These are phyloP conservation scores for Poeciliopsis prolifica DNA, from an alignment of 2,113 vertebrate species.

Conservation along the genomic window DNA sequence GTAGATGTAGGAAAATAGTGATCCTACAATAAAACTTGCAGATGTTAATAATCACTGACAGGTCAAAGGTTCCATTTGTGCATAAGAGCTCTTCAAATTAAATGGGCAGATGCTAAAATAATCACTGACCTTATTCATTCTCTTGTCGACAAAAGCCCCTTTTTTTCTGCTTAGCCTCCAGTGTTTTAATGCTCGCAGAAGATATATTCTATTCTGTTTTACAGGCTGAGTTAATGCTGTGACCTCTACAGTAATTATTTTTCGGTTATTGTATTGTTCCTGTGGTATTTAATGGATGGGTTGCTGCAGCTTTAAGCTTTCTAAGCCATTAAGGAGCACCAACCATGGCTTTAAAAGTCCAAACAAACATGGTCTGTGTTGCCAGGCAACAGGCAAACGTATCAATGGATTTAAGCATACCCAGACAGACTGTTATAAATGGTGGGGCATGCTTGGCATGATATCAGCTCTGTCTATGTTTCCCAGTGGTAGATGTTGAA, in stretches of 20 bases:
- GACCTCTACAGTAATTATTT: constrained; percentile 16
- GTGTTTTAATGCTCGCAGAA: constrained; percentile 12
- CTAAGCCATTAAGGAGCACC: constrained; percentile 41
- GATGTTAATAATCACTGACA: neutral
- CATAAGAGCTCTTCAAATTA: constrained; percentile 7
- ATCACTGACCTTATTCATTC: neutral
- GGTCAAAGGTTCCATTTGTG: constrained; percentile 8
- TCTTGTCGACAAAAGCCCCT: constrained; percentile 3
- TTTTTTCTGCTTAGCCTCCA: neutral
- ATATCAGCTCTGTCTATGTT: constrained; percentile 55
- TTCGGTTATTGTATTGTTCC: constrained; percentile 14
- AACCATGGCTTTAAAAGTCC: constrained; percentile 42
- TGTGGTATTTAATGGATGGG: constrained; percentile 10
- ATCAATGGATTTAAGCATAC: constrained; percentile 63
- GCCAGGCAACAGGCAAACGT: constrained; percentile 70
- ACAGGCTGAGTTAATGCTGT: constrained; percentile 12
- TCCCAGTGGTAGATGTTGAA: constrained; percentile 41
- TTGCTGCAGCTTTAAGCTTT: constrained; percentile 33
- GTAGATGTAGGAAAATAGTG: neutral
- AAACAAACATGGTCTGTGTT: constrained; percentile 57
- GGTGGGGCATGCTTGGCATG: constrained; percentile 57
- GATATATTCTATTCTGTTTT: neutral
- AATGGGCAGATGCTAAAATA: constrained; percentile 15
- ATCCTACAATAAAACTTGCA: neutral
- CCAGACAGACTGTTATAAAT: constrained; percentile 61